Base-by-base conservation (phyloP, 2,888 invertebrate genomes). In the Xanthorhoe spadicearia region DNA sequence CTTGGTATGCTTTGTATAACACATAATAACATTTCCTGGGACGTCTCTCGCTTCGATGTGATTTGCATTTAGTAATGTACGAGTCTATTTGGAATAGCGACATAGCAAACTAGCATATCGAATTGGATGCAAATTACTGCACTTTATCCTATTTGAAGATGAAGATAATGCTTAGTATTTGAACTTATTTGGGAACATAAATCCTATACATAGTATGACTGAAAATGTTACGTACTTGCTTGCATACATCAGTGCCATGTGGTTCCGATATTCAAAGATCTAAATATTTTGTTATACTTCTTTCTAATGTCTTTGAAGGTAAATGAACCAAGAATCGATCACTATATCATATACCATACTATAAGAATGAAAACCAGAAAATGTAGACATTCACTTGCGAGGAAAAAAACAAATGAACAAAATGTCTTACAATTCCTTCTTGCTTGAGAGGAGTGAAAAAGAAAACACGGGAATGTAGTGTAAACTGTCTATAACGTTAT, bases 11-110 rank as follows among this genome's bases (percentile, higher is more conserved):
- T 69, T 60, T 64, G 73, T 71, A 59, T 64, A 61, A 59, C 74
- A 72, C 64, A 75, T 79, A 79, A 79, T 77, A 77, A 77, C 69
- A 74, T 80, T 81, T 74, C 75, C 69, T 56, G 69, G 66, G 75
- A 75, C 74, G 73, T 74, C 74, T 80, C 69, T 72, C 63, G 76
- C 82, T 84, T 83, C 82, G 81, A 80, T 74, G 78, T 76, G 75
- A 83, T 86, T 86, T 84, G 78, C 80, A 83, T 85, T 77, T 66
- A 77, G 78, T 78, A 77, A 82, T 82, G 77, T 80, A 77, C 74
- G 13, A 13, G 38, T 43, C 38, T 43, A 74, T 68, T 72, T 52
- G 55, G 62, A 69, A 71, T 69, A 73, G 15, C 61, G 68, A 65
- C 65, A 67, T 60, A 69, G 70, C 68, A 71, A 71, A 73, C 64